Evolutionary conservation across 2,797 vertebrate species (phyloP), one percentile per base, ranked within the genome.

Genomic region (Tapera naevia): DNA sequence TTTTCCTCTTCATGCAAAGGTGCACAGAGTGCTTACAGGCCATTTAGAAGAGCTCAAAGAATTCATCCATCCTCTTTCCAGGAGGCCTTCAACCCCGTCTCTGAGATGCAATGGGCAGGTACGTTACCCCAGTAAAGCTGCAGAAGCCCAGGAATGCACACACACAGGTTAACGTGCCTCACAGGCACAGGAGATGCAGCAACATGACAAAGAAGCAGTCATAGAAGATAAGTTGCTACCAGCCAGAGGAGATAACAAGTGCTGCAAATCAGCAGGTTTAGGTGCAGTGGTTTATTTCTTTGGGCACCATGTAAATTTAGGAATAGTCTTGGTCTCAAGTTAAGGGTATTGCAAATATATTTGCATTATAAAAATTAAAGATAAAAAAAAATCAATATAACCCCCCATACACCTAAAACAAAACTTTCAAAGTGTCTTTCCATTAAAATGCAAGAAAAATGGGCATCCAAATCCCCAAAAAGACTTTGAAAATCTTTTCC

Each of bases 161-260:
- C 2, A 2, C 9, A 5, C 0, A 5, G 27, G 35, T 4, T 27
- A 46, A 37, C 16, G n/a, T 6, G 19, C 18, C 39, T 37, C n/a
- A 17, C 12, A 2, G 1, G 21, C 41, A 48, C 17, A 12, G 66
- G 12, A 25, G 7, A 3, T 10, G 1, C 22, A 57, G 39, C 27
- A 53, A 45, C 1, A 6, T 1, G 12, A n/a, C 48, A 46, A 50
- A 60, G 30, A 5, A 82, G 39, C 39, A 43, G 32, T 2, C 60
- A 30, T n/a, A 61, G 10, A 27, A 65, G 37, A 1, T 4, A 19
- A n/a, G n/a, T 1, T 64, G 32, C 32, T 23, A 22, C 12, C 39
- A 60, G 57, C 4, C 25, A 33, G 54, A 56, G 45, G 50, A 79
- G 32, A 18, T 17, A 22, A 48, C 5, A 27, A 27, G 14, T n/a